Base-by-base conservation (phyloP, 2,888 invertebrate genomes). In the Oxycera nigricornis region DNA sequence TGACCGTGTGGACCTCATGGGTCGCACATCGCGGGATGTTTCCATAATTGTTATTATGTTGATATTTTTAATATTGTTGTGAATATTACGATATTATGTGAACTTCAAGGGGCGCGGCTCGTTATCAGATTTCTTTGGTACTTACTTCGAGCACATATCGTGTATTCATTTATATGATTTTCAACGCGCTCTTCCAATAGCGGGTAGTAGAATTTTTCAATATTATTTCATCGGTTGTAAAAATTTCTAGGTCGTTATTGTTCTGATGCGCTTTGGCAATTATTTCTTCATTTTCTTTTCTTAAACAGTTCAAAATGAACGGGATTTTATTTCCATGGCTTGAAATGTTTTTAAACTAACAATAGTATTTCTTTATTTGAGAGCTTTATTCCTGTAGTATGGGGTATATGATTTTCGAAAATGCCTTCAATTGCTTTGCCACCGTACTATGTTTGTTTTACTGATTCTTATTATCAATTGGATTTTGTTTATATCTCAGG, bases 111-210 rank as follows among this genome's bases (percentile, higher is more conserved):
- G n/a, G n/a, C n/a, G n/a, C n/a, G n/a, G n/a, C n/a, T n/a, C n/a
- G n/a, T 72, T 20, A 9, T 22, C 6, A 52, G 68, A n/a, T 68
- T 68, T 1, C 68, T 68, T 68, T 68, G 50, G 50, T 68, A 68
- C 30, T 68, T 68, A 30, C 52, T 52, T 68, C 31, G 50, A 50
- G 50, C 52, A 31, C 28, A 68, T 26, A 52, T 50, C 22, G n/a
- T 4, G 30, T 31, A 68, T 68, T 68, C 52, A 39, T 65, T 65
- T 24, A 65, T 65, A 17, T 41, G 31, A 46, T 52, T 68, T 50
- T 26, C 50, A 26, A 52, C 2, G 26, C 68, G 6, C 9, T 52
- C 17, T 17, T 65, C 41, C 41, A 65, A 41, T 22, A 26, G 65
- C 30, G 65, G 41, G 35, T 39, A 65, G 24, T n/a, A 65, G 26